Evolutionary conservation across 2,888 invertebrate genomes (phyloP), one percentile per base, ranked within the genome.

Genomic region (Pristionchus japonicus): DNA sequence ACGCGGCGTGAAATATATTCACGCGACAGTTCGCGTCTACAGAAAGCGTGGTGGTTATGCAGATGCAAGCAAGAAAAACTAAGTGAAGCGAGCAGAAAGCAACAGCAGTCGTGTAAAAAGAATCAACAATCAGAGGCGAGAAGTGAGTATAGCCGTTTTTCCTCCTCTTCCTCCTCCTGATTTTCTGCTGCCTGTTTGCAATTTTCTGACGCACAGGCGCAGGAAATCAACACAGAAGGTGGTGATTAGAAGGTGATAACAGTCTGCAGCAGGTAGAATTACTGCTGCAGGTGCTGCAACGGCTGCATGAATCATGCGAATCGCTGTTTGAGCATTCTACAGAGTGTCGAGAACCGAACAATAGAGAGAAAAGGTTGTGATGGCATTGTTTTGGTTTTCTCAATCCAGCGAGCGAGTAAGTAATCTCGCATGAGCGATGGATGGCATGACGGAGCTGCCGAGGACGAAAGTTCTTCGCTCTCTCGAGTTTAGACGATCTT

Each of bases 381-480:
- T 23, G 17, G 15, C 64, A 67, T 67, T 67, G 64, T 67, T 67
- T 67, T 67, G 64, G 13, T 17, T 31, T 27, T n/a, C n/a, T 57
- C 57, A n/a, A 67, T 34, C 34, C 64, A 23, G 15, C 31, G 20
- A 23, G 64, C 31, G 64, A 31, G 64, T n/a, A 34, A 11, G 64
- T 67, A 67, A 67, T 27, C 64, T 67, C 64, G 64, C 64, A 47
- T 40, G 77, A 47, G 47, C n/a, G 77, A 47, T 47, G 40, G 74
- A 40, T 34, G 74, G 31, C 37, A 23, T 23, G 23, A 74, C 34
- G 31, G 74, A 70, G n/a, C n/a, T n/a, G 31, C n/a, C 9, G 74
- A 74, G 74, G 74, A 74, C 74, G 74, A n/a, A 57, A 57, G 57
- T 57, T 57, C 57, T 52, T n/a, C 57, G 3, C 9, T n/a, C 57